phyloP scores from a whole-genome alignment of 1,140 invertebrate genomes.

The Diorhabda sublineata region DNA sequence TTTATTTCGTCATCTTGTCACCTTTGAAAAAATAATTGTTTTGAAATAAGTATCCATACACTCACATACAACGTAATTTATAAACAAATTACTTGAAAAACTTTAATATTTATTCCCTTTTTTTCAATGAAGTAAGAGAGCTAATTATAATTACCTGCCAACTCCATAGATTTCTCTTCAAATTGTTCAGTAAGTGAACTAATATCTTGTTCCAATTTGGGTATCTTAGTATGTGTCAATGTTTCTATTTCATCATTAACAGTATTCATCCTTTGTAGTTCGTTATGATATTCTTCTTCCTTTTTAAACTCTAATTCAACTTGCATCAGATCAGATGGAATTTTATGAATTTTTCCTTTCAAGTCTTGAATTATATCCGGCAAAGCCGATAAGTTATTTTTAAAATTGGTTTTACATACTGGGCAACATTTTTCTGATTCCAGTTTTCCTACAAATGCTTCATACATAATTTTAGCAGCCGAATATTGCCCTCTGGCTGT shows the following conservation, averaged over 20 bases:
- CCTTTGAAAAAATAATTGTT: no score
- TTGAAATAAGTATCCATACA: no score
- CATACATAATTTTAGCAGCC: conserved; percentile 49
- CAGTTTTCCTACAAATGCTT: conserved; percentile 44
- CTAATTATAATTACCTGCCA: conserved; percentile 8
- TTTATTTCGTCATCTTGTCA: no score
- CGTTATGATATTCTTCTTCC: conserved; percentile 35
- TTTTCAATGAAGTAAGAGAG: no score
- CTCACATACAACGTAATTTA: no score
- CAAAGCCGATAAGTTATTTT: conserved; percentile 25
- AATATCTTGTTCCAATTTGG: conserved; percentile 26
- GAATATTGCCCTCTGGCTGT: conserved; percentile 47
- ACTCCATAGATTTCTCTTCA: conserved; percentile 23
- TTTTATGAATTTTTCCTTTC: conserved; percentile 50
- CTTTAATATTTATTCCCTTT: no score
- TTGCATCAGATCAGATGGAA: conserved; percentile 45
- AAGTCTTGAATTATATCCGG: conserved; percentile 44
- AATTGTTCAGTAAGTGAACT: conserved; percentile 24
- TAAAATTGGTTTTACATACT: conserved; percentile 41
- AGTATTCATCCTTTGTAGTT: conserved; percentile 38
- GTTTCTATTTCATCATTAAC: conserved; percentile 35
- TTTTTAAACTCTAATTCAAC: conserved; percentile 42
- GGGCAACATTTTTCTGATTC: conserved; percentile 41
- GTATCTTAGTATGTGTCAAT: conserved; percentile 27
- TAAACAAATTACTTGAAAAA: no score